Base-by-base conservation (phyloP, 2,888 invertebrate genomes). In the Oscheius onirici region DNA sequence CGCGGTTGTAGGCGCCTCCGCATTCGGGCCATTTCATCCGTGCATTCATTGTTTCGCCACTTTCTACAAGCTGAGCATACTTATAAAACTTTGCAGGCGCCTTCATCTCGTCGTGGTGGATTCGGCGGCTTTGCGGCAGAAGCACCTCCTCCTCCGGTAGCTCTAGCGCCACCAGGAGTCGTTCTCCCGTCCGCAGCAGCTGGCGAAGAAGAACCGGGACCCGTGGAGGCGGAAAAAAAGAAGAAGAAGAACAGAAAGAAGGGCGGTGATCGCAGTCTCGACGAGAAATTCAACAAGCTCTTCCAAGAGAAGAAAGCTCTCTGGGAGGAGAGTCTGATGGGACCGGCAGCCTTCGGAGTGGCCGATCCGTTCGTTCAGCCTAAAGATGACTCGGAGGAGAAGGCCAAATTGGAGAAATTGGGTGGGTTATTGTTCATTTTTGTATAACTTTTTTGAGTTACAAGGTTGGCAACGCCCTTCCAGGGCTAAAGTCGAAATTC, bases 281-380 rank as follows among this genome's bases (percentile, higher is more conserved):
- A 17, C 15, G 22, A 17, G 8, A 55, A 73, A 60, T 73, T 79
- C 70, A 46, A 71, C 15, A 69, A 73, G 54, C 71, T 79, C 13
- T 63, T 79, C 15, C 58, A 57, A 40, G 52, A 69, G 34, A 74
- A 75, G 54, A 75, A 77, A 43, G 70, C 66, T 15, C 66, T 72
- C 5, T 76, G 76, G 51, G 73, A 77, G 63, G 75, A 73, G n/a
- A 58, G 69, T 71, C 65, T 75, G 70, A 69, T 71, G 17, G 73
- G 71, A 28, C 79, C 79, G 6, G 72, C 70, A 0, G 58, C 70
- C 10, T 80, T 76, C 43, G 79, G 79, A 54, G 70, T 69, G 10
- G 58, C 73, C 2, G 79, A 80, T 24, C 75, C 76, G 11, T 63
- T 73, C 44, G 43, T 72, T 3, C 73, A 61, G 15, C 75, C 74